Conservation (phyloP, 2,113 vertebrate genomes). For the Mesoclemmys tuberculata region DNA sequence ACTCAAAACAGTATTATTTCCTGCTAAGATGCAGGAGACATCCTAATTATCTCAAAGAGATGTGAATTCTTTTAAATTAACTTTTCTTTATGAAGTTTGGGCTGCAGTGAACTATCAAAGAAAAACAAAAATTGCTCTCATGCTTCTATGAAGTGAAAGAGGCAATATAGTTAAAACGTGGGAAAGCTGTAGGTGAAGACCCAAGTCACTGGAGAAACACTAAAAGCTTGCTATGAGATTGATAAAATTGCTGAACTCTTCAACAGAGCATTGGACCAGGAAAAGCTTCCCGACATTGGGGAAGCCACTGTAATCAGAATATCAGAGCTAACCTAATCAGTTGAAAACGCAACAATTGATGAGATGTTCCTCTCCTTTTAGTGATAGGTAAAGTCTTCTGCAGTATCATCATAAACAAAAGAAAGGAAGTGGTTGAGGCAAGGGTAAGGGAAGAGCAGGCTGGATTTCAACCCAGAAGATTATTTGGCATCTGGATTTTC, state of each 20-base stretch:
- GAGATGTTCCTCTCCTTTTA: not conserved
- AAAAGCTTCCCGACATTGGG: not conserved
- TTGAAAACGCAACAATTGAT: not conserved
- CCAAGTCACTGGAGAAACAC: not conserved
- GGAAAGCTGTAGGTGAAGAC: not conserved
- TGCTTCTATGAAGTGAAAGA: not conserved
- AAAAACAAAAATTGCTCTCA: not conserved
- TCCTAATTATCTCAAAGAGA: not conserved
- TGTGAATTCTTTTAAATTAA: not conserved
- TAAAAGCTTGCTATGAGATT: not conserved
- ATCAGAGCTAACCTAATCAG: not conserved
- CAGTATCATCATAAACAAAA: not conserved
- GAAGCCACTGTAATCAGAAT: not conserved
- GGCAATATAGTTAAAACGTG: not conserved
- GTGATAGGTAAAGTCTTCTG: not conserved
- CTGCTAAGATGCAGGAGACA: not conserved
- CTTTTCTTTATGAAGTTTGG: not conserved
- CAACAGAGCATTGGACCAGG: not conserved
- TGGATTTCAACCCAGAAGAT: not conserved
- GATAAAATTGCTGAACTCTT: not conserved
- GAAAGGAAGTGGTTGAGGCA: not conserved
- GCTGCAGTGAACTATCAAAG: accelerated
- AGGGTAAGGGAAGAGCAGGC: not conserved
- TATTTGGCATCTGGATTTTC: not conserved
- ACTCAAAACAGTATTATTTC: not conserved